These are phyloP conservation scores for Brienomyrus brachyistius DNA, from an alignment of 2,113 vertebrate species.

Conservation along the genomic window DNA sequence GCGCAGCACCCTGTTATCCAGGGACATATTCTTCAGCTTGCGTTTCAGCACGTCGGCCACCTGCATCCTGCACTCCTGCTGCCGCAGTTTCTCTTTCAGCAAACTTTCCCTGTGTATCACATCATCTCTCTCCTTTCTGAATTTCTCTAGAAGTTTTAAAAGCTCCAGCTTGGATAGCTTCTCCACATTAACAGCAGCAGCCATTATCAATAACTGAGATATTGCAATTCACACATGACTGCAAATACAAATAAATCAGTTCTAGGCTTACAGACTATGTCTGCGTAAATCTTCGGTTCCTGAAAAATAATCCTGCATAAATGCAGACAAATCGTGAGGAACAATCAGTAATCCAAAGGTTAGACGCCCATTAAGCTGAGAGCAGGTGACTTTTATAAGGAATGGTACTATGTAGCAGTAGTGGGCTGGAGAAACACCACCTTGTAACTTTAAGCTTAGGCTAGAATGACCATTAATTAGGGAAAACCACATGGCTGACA, in stretches of 20 bases:
- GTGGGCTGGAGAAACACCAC: conserved; percentile 24
- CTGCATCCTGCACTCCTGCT: conserved; percentile 53
- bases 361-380: conserved; percentile 30
- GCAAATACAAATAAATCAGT: background rate
- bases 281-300: background rate
- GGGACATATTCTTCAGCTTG: conserved; percentile 56
- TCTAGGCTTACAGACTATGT: background rate
- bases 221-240: conserved; percentile 1
- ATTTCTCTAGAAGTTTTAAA: conserved; percentile 63
- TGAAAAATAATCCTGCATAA: background rate
- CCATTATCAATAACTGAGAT: conserved; percentile 28
- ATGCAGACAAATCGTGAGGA: background rate
- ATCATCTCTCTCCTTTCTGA: conserved; percentile 65
- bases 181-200: conserved; percentile 46
- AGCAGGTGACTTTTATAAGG: conserved; percentile 27
- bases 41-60: conserved; percentile 58
- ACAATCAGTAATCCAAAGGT: conserved; percentile 1
- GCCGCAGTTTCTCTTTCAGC: conserved; percentile 58
- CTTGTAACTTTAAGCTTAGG: conserved; percentile 66
- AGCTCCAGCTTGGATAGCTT: conserved; percentile 61
- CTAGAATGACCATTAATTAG: conserved; percentile 75
- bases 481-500: conserved; percentile 51
- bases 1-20: conserved; percentile 63
- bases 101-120: conserved; percentile 56
- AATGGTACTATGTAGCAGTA: background rate